Base-by-base conservation (phyloP, 2,797 vertebrate species). In the Melanotaenia boesemani region DNA sequence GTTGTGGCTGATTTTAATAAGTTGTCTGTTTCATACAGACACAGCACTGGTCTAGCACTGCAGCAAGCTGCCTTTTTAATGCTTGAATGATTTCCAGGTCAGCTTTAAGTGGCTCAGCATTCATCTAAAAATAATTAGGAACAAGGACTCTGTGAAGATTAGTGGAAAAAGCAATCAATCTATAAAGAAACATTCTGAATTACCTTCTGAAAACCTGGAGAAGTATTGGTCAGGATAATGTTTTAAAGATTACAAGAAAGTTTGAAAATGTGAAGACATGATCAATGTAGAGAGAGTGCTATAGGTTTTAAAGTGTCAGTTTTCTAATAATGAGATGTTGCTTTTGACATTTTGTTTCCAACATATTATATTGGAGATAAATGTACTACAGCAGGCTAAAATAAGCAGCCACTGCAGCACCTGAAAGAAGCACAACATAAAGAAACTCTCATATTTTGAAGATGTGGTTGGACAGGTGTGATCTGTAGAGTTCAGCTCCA, bases 401-500 rank as follows among this genome's bases (percentile, higher is more conserved):
- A 5, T 6, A 20, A 77, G 32, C n/a, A 69, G 46, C 26, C 16
- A 4, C 28, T 11, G 6, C 24, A 54, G 58, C 39, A 36, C 20
- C 22, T 41, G 0, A 59, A 18, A 52, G 65, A 72, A 46, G 22
- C 52, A 15, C 39, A 30, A 69, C n/a, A 22, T 59, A 7, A 46
- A 68, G 6, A 28, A 70, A 48, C 24, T 13, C 77, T 7, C 2
- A 59, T 11, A 50, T 6, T 20, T 72, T 2, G 54, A 57, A 60
- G 28, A 7, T 6, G 32, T 5, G 75, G 63, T 65, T 58, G 58
- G 67, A 68, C 61, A 58, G 50, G 36, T 70, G 52, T 65, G 32
- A 36, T 76, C 36, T 6, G 22, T 39, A 63, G 39, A 50, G 71
- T 55, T 67, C 46, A 54, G 58, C 65, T 59, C 52, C 63, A 30